Evolutionary conservation across 2,797 vertebrate species (phyloP).

Genomic region (Chaenodraco wilsoni): DNA sequence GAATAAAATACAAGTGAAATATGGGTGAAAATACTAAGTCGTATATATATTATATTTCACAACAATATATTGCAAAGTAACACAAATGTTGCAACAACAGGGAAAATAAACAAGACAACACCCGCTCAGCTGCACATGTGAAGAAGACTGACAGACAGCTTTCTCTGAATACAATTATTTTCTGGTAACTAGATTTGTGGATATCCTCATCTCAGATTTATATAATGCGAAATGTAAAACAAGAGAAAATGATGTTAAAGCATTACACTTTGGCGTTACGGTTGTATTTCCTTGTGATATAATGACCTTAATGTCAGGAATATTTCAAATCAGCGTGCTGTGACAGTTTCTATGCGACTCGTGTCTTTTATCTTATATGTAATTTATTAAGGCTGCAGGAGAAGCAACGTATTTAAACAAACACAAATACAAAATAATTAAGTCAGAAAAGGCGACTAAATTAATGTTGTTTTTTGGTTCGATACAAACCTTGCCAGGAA

Average conservation of each 20-base stretch:
- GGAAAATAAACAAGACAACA: constrained; percentile 36
- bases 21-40: constrained; percentile 47
- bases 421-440: not conserved
- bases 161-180: constrained; percentile 45
- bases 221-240: not conserved
- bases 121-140: constrained; percentile 35
- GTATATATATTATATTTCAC: constrained; percentile 32
- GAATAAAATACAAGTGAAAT: constrained; percentile 62
- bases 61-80: constrained; percentile 22
- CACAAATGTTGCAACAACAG: not conserved
- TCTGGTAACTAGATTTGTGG: constrained; percentile 17
- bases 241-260: not conserved
- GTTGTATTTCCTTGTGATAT: not conserved
- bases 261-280: not conserved
- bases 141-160: constrained; percentile 41
- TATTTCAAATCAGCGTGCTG: constrained; percentile 4
- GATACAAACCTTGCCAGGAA: not conserved
- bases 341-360: constrained; percentile 44
- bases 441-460: not conserved
- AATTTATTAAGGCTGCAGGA: constrained; percentile 4
- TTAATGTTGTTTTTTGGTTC: not conserved
- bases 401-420: not conserved
- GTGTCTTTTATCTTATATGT: not conserved
- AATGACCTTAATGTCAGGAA: constrained; percentile 5
- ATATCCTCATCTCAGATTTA: constrained; percentile 3